phyloP scores from a whole-genome alignment of 2,113 vertebrate species.

The Anguilla rostrata region DNA sequence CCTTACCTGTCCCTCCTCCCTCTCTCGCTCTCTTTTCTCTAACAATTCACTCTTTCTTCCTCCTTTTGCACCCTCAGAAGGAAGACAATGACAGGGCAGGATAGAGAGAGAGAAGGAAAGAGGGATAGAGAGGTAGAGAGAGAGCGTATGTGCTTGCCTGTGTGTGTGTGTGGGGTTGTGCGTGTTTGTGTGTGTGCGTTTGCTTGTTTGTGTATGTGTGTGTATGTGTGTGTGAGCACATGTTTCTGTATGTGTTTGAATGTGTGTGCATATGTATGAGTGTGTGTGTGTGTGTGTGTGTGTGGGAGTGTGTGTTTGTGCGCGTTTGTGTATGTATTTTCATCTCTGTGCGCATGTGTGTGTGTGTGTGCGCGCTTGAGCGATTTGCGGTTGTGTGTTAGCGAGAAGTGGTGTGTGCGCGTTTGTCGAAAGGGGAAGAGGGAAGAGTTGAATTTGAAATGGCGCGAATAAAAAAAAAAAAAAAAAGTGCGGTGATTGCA shows the following conservation, averaged over 20 bases:
- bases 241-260: too few relatives aligned
- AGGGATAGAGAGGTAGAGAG: not conserved
- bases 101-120: not conserved
- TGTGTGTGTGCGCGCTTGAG: not conserved
- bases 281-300: not conserved
- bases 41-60: not conserved
- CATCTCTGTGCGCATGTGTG: not conserved
- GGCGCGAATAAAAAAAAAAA: constrained; percentile 26
- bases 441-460: constrained; percentile 40
- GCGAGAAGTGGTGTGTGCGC: constrained; percentile 27
- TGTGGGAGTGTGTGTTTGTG: not conserved
- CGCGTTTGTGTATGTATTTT: not conserved
- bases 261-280: not conserved
- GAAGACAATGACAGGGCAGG: too few relatives aligned
- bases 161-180: not conserved
- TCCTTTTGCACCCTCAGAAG: not conserved
- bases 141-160: not conserved
- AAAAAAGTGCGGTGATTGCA: constrained; percentile 65
- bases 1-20: constrained; percentile 33
- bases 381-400: constrained; percentile 1
- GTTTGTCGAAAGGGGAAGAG: constrained; percentile 28
- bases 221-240: too few relatives aligned
- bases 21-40: constrained; percentile 8
- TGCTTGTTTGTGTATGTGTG: not conserved
- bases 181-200: too few relatives aligned